Conservation (phyloP, 2,888 invertebrate species). For the Thymelicus lineola region DNA sequence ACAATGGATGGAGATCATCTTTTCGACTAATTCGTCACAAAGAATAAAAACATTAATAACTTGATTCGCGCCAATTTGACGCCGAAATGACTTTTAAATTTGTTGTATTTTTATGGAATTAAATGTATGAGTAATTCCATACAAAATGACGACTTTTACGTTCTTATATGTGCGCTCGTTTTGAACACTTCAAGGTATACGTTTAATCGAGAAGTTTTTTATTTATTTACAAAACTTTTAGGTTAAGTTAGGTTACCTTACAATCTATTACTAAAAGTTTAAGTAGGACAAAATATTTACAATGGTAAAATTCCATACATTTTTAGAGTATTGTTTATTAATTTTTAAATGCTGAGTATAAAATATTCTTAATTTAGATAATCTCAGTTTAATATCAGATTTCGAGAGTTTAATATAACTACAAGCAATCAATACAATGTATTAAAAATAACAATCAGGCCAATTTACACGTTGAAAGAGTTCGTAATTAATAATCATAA, state of each 20-base stretch:
- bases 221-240: slow-evolving; percentile 1
- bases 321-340: slow-evolving; percentile 5
- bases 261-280: slow-evolving; percentile 2
- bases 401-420: not conserved
- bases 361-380: not conserved
- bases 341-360: slow-evolving; percentile 5
- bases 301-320: slow-evolving; percentile 14
- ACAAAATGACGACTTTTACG: no score
- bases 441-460: no score
- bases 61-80: not conserved
- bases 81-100: not conserved
- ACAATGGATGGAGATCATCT: not conserved
- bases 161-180: not conserved
- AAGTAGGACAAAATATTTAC: slow-evolving; percentile 25
- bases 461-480: no score
- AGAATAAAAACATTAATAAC: not conserved
- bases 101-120: not conserved
- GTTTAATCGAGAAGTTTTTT: not conserved
- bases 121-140: no score
- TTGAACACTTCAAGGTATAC: slow-evolving; percentile 11
- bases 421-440: not conserved
- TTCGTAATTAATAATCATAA: no score
- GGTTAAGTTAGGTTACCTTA: not conserved
- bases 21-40: no score
- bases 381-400: slow-evolving; percentile 19